These are phyloP conservation scores for Ivindomyrus marchei DNA, from an alignment of 2,113 vertebrate species.

Conservation along the genomic window DNA sequence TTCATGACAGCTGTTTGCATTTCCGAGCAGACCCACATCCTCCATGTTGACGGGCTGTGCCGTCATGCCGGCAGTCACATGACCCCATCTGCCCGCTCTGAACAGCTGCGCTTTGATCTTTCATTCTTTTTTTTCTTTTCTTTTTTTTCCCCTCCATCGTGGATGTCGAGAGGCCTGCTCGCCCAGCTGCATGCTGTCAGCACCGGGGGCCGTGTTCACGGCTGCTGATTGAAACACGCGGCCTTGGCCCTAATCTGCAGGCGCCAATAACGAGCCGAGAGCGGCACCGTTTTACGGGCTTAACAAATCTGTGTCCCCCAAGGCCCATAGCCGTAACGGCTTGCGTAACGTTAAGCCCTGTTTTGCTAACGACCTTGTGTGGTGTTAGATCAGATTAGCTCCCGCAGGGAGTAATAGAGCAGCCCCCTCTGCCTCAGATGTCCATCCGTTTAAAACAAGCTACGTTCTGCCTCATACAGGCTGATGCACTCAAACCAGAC, in stretches of 20 bases:
- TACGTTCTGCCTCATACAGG: not conserved
- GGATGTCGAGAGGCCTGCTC: not conserved
- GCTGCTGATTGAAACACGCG: not conserved
- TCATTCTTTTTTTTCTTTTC: not conserved
- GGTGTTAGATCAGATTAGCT: constrained; percentile 2
- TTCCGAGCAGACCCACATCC: not conserved
- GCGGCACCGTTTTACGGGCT: not conserved
- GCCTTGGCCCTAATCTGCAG: not conserved
- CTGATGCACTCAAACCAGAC: not conserved
- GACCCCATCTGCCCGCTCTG: not conserved
- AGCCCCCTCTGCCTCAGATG: not conserved
- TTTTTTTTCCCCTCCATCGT: not conserved
- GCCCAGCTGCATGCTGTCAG: not conserved
- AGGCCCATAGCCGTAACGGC: not conserved
- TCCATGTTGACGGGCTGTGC: not conserved
- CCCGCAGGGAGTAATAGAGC: not conserved
- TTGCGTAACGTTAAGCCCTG: not conserved
- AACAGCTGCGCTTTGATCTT: not conserved
- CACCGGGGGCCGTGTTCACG: not conserved
- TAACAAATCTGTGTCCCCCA: not conserved
- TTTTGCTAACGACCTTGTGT: not conserved
- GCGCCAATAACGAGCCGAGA: not conserved
- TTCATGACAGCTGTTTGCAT: not conserved
- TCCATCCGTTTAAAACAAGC: constrained; percentile 1
- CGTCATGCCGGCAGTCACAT: not conserved